Evolutionary conservation across 2,113 vertebrate genomes (phyloP).

Genomic region (Hylia prasina): DNA sequence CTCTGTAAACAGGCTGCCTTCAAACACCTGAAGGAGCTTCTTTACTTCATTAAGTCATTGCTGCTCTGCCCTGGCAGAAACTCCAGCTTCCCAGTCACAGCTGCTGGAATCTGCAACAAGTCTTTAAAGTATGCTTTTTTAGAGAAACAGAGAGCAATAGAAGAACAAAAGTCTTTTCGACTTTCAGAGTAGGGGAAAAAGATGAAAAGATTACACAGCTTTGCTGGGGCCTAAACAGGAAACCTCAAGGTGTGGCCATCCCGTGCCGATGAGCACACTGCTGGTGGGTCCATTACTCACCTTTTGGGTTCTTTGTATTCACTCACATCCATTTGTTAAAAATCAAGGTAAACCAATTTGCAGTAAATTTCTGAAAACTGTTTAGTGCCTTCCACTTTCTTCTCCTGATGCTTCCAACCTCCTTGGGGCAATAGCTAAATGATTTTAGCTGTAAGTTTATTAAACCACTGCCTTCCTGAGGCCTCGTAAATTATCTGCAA

Average conservation of each 20-base stretch:
- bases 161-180: neutral
- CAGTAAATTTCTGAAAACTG: neutral
- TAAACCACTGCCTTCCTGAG: neutral
- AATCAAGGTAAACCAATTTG: neutral
- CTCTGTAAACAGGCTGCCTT: constrained; percentile 73
- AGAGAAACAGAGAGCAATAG: neutral
- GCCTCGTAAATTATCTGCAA: neutral
- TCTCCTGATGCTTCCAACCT: neutral
- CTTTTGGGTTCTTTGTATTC: neutral
- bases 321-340: neutral
- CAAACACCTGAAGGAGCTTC: constrained; percentile 63
- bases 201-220: neutral
- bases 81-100: neutral
- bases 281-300: neutral
- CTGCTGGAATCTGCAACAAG: constrained; percentile 21
- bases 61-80: constrained; percentile 15
- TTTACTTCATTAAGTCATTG: constrained; percentile 66
- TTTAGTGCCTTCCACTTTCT: neutral
- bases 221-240: neutral
- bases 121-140: neutral
- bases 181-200: neutral
- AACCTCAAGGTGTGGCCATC: neutral
- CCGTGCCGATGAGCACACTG: neutral
- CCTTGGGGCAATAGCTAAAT: neutral
- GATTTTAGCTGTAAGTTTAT: neutral